These are phyloP conservation scores for Lysandra bellargus DNA, from an alignment of 2,888 invertebrate species.

Conservation along the genomic window DNA sequence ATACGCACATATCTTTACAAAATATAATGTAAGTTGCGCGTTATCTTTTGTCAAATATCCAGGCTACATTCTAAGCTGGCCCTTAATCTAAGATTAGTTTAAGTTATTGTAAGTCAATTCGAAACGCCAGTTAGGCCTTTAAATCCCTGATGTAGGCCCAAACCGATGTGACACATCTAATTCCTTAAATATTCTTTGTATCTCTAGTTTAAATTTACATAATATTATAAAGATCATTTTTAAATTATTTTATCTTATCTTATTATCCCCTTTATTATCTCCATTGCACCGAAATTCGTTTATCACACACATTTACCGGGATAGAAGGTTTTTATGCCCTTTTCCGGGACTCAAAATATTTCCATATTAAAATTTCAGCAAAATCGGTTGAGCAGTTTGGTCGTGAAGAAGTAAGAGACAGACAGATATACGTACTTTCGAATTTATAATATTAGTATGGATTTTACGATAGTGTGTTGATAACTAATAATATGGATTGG, in stretches of 20 bases:
- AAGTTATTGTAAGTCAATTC: slow-evolving; percentile 19
- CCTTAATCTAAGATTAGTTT: neutral
- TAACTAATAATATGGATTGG: slow-evolving; percentile 21
- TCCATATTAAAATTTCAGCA: neutral
- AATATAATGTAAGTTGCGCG: too few species aligned
- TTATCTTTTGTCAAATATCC: neutral
- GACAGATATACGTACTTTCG: neutral
- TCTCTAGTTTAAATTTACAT: neutral
- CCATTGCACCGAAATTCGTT: too few species aligned
- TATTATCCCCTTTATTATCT: too few species aligned
- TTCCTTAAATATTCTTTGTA: neutral
- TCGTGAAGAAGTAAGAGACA: neutral
- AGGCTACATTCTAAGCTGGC: neutral
- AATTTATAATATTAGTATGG: slow-evolving; percentile 36
- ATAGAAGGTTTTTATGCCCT: too few species aligned
- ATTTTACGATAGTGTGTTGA: neutral
- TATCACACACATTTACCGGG: too few species aligned
- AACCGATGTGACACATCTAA: neutral
- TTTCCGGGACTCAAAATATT: too few species aligned
- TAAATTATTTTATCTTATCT: too few species aligned
- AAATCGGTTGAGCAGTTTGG: neutral
- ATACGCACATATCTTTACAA: too few species aligned
- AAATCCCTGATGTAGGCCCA: neutral
- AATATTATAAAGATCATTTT: neutral
- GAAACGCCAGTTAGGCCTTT: neutral